Evolutionary conservation across 2,113 vertebrate genomes (phyloP), one percentile per base, ranked within the genome.

Genomic region (Epinephelus cyanopodus): DNA sequence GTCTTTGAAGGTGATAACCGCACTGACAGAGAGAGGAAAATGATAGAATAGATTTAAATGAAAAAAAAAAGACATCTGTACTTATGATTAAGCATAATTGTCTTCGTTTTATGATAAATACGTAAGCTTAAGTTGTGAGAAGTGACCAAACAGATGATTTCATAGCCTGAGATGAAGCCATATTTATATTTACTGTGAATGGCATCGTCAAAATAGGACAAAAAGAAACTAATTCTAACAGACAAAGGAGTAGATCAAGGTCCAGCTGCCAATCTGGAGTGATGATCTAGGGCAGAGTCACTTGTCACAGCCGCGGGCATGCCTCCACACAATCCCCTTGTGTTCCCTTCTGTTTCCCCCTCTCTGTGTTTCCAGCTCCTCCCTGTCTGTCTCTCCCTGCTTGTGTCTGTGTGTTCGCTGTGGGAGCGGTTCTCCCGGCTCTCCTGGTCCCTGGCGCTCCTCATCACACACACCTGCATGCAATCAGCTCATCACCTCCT

Each of bases 1-100:
- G n/a, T 70, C 52, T 72, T 67, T 50, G 56, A 78, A 64, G 33
- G 45, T 68, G 42, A 42, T 54, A 70, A 60, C 27, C 57, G 18
- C 17, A 52, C 48, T 69, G 48, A 69, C 48, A 15, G 47, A 69
- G 45, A 23, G 8, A 66, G 11, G 33, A 42, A 15, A 54, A 9
- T 33, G 17, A 47, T 12, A 17, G 5, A 68, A 68, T 1, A 29
- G 45, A 29, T 52, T 19, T 37, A 52, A 69, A 37, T 53, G 15
- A 2, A 6, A 27, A 64, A 45, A 42, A 23, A 67, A 13, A 68
- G 12, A 37, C 19, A 2, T 2, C 14, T 39, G 6, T 57, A 3
- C 39, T 62, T 18, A 17, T 19, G 37, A n/a, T 9, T 47, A 53
- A n/a, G 27, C 9, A 25, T 6, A 45, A 12, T 45, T 2, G 2